Base-by-base conservation (phyloP, 1,140 invertebrate species). In the Brachionus rotundiformis region DNA sequence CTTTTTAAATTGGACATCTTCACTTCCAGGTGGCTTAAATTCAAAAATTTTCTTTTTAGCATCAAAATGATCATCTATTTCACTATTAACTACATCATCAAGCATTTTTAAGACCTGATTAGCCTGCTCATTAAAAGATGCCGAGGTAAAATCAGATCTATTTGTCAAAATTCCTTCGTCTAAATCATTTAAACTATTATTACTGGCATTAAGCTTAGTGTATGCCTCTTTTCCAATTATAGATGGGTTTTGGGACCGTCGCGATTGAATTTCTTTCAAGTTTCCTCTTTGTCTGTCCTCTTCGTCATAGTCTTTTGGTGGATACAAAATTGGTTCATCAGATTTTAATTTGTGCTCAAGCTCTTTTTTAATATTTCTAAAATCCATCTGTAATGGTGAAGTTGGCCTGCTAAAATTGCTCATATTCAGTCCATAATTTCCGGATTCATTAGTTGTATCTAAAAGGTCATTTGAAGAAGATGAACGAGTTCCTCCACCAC, bases 331-430 rank as follows among this genome's bases (percentile, higher is more conserved):
- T 4, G 68, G 68, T 10, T 73, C 39, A 1, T 73, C 36, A 2
- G 68, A 73, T 44, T 73, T 73, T 13, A 73, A 19, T n/a, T 73
- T 73, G 23, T 73, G 44, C 11, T 41, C 39, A n/a, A 73, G 19
- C 25, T 73, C 68, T 73, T 73, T 73, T 25, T 73, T 47, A 13
- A 73, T 73, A 47, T 73, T 73, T 13, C 10, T 23, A 73, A 73
- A 73, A 23, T 73, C 68, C 6, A 73, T 1, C 2, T 41, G 68
- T 25, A 73, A 44, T 44, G 68, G 68, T 29, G 68, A 73, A 23
- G 68, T 73, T 29, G 68, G 68, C 5, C 39, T 44, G 16, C 3
- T 44, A 36, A n/a, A 36, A 16, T 36, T 5, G 2, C 6, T 7
- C 16, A 25, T 10, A 13, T 73, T 44, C 0, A 25, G 33, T 11